Percentiles rank a stretch among this genome's conserved stretches.
phyloP scores from a whole-genome alignment of 1,140 invertebrate genomes.

The Himalopsyche phryganea region DNA sequence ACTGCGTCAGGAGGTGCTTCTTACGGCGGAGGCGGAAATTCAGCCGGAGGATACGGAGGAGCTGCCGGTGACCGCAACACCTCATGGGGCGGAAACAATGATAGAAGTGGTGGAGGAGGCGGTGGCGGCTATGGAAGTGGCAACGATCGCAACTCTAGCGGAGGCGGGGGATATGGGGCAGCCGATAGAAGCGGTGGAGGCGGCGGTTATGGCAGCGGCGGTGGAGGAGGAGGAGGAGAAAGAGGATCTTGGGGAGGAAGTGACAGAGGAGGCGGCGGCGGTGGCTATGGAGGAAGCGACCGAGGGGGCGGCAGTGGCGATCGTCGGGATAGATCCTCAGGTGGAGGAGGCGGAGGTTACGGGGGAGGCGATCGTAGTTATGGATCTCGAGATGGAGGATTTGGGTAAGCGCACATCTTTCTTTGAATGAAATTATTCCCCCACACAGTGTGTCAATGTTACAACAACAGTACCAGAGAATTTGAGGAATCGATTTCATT shows the following conservation, averaged over 20 bases:
- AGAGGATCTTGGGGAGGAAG: conserved; percentile 35
- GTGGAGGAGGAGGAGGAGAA: conserved; percentile 38
- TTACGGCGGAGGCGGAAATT: conserved; percentile 41
- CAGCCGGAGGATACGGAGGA: conserved; percentile 41
- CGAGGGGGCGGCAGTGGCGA: conserved; percentile 36
- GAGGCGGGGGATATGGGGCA: conserved; percentile 5
- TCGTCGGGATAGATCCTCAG: background rate
- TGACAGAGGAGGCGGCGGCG: conserved; percentile 40
- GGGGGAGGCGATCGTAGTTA: conserved; percentile 36
- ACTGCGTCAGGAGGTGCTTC: conserved; percentile 8
- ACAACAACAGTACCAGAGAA: background rate
- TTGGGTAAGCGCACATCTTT: conserved; percentile 26
- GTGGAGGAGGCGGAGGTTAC: conserved; percentile 36
- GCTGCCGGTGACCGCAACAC: conserved; percentile 33
- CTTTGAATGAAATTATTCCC: background rate
- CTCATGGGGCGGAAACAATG: conserved; percentile 41
- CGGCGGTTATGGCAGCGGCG: conserved; percentile 37
- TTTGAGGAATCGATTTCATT: background rate
- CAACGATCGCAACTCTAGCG: conserved; percentile 46
- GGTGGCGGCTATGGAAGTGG: conserved; percentile 50
- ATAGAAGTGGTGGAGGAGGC: conserved; percentile 48
- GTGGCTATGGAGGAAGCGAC: conserved; percentile 36
- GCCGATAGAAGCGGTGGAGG: conserved; percentile 39
- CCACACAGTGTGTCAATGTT: background rate
- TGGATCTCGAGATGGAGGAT: conserved; percentile 32